These are phyloP conservation scores for Apodemia hepburni DNA, from an alignment of 2,888 invertebrate species.

Conservation along the genomic window DNA sequence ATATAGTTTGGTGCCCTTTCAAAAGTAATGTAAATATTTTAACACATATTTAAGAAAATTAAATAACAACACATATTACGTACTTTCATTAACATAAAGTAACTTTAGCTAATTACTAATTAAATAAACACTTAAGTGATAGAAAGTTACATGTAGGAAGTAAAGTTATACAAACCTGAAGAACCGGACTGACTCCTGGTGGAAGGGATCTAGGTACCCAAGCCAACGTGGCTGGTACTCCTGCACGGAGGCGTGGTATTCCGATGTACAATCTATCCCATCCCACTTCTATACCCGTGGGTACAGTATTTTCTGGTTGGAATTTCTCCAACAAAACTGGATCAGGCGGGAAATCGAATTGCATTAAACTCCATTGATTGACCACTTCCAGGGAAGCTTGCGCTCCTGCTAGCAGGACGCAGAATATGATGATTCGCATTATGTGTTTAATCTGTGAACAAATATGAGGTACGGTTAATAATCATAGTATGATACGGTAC, in stretches of 20 bases:
- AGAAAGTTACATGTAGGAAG: slow-evolving; percentile 18
- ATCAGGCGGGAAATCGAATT: slow-evolving; percentile 84
- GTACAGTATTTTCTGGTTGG: slow-evolving; percentile 86
- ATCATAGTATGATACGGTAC: too few relatives aligned
- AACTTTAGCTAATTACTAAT: background rate
- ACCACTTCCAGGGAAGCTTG: slow-evolving; percentile 79
- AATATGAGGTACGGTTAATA: background rate
- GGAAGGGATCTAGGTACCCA: slow-evolving; percentile 83
- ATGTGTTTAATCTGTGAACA: background rate
- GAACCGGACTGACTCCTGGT: slow-evolving; percentile 83
- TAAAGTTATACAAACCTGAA: slow-evolving; percentile 68
- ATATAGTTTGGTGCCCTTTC: too few relatives aligned
- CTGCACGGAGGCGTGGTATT: slow-evolving; percentile 86
- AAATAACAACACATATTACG: background rate
- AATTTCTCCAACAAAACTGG: slow-evolving; percentile 78
- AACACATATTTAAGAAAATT: background rate
- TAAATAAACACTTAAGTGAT: background rate
- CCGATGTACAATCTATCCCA: slow-evolving; percentile 88
- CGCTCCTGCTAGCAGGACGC: slow-evolving; percentile 52
- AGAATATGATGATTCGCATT: slow-evolving; percentile 31
- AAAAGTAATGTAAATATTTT: too few relatives aligned
- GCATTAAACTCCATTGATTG: slow-evolving; percentile 85
- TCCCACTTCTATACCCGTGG: slow-evolving; percentile 87
- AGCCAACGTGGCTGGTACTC: slow-evolving; percentile 88
- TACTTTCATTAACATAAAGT: background rate